These are phyloP conservation scores for Callionymus lyra DNA, from an alignment of 2,113 vertebrate species.

Conservation along the genomic window DNA sequence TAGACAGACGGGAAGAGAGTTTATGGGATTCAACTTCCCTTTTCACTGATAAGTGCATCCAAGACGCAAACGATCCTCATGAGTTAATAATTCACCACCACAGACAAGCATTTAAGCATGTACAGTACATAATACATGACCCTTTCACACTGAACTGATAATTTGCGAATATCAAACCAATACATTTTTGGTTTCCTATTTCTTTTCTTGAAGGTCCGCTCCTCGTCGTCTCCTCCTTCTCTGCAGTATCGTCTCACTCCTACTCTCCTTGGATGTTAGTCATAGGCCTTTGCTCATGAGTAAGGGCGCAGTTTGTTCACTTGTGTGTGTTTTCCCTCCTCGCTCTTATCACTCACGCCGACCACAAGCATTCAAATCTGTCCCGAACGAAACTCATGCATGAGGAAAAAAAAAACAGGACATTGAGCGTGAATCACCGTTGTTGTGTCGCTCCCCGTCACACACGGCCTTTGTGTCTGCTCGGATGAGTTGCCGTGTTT, in stretches of 20 bases:
- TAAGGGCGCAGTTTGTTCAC: conserved; percentile 53
- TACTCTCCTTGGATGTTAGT: conserved; percentile 60
- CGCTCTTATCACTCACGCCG: conserved; percentile 26
- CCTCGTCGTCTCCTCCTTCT: conserved; percentile 26
- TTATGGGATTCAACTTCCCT: no score
- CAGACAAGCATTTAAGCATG: conserved; percentile 1
- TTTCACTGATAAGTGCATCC: no score
- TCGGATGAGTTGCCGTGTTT: conserved; percentile 3
- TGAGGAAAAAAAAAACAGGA: conserved; percentile 13
- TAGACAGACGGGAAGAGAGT: no score
- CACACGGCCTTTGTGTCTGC: no score
- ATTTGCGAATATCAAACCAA: no score
- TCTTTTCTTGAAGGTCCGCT: no score
- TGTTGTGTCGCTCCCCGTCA: no score
- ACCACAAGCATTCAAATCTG: conserved; percentile 27
- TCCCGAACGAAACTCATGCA: conserved; percentile 1
- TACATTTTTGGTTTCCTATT: conserved; percentile 41
- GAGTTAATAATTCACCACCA: conserved; percentile 17
- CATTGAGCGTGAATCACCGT: no score
- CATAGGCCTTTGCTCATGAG: conserved; percentile 55
- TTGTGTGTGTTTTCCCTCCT: conserved; percentile 39
- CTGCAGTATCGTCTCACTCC: conserved; percentile 59
- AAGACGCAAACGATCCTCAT: no score
- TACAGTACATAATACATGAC: conserved; percentile 9
- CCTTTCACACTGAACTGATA: conserved; percentile 3